phyloP scores from a whole-genome alignment of 2,113 vertebrate species.

The Cinclus cinclus region DNA sequence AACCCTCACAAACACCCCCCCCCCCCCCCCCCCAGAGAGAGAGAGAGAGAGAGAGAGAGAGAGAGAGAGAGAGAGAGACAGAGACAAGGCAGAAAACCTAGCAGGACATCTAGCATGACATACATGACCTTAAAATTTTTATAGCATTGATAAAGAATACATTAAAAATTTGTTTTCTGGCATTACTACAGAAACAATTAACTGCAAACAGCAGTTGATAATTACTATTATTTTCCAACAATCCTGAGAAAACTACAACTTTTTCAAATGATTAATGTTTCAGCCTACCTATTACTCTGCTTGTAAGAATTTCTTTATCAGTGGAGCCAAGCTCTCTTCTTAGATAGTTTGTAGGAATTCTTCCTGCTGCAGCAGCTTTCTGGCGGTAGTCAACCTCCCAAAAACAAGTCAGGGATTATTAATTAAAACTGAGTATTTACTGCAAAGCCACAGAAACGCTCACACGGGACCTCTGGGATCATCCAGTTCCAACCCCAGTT shows the following conservation, averaged over 20 bases:
- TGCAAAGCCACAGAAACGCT: not conserved
- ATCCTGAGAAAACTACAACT: not conserved
- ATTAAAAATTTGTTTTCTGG: not conserved
- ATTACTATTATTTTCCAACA: not conserved
- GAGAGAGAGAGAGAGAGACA: no score
- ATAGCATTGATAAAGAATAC: not conserved
- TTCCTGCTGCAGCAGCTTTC: conserved; percentile 95
- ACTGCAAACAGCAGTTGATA: not conserved
- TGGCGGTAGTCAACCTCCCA: conserved; percentile 95
- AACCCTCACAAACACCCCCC: not conserved
- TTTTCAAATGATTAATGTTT: not conserved
- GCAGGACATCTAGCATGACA: not conserved
- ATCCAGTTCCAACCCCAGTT: not conserved
- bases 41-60: no score
- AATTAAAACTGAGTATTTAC: not conserved
- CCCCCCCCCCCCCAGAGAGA: no score
- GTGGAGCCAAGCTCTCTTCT: conserved; percentile 90
- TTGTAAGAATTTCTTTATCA: conserved; percentile 94
- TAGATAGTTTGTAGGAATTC: conserved; percentile 96
- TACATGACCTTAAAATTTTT: not conserved
- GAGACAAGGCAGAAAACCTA: not conserved
- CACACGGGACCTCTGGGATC: not conserved
- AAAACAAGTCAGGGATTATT: not conserved
- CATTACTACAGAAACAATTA: not conserved
- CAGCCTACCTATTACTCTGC: conserved; percentile 89